These are phyloP conservation scores for Margarornis squamiger DNA, from an alignment of 2,797 vertebrate genomes.

Conservation along the genomic window DNA sequence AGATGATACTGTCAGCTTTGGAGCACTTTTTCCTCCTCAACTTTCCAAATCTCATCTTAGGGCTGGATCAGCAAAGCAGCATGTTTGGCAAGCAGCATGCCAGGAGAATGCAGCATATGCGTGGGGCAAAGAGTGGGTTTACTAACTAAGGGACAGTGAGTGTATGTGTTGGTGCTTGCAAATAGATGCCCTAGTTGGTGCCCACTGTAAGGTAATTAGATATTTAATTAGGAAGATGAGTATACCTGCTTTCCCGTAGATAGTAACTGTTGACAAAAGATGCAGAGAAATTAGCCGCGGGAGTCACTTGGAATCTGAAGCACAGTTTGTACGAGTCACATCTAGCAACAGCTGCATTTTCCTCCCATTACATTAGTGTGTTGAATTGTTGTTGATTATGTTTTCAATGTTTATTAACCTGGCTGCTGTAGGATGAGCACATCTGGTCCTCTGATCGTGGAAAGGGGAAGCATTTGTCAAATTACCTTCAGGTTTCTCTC, in stretches of 20 bases:
- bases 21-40: rapidly evolving
- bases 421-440: not conserved
- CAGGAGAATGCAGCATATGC: rapidly evolving
- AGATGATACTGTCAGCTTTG: not conserved
- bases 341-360: not conserved
- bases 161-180: not conserved
- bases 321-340: not conserved
- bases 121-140: rapidly evolving
- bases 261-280: not conserved
- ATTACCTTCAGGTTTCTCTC: not conserved
- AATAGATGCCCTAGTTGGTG: not conserved
- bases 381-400: not conserved
- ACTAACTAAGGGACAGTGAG: not conserved
- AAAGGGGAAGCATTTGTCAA: not conserved
- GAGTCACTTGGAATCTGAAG: not conserved
- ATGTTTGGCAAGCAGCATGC: not conserved
- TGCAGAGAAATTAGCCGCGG: not conserved
- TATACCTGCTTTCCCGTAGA: not conserved
- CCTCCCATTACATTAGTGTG: rapidly evolving
- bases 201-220: not conserved
- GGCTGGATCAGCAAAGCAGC: not conserved
- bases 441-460: not conserved
- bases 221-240: not conserved
- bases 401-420: not conserved
- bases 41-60: not conserved